Evolutionary conservation across 1,140 invertebrate genomes (phyloP).

Genomic region (Apis dorsata): DNA sequence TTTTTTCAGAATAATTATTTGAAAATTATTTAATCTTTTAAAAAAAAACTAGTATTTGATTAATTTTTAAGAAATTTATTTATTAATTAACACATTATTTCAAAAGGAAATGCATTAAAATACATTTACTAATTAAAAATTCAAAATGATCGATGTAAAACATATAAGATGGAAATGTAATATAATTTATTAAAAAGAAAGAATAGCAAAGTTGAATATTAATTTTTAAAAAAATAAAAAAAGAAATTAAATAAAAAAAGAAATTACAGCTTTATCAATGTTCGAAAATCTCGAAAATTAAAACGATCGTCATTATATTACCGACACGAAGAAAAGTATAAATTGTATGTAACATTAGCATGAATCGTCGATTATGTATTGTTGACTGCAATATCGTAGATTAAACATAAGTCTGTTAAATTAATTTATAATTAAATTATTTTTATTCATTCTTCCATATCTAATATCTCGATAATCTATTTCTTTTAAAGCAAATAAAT

Average conservation of each 20-base stretch:
- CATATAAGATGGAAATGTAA: slow-evolving; percentile 12
- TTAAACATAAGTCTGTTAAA: slow-evolving; percentile 55
- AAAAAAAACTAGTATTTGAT: neutral
- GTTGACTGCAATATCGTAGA: slow-evolving; percentile 53
- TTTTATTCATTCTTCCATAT: slow-evolving; percentile 35
- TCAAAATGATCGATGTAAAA: neutral
- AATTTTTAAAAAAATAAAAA: slow-evolving; percentile 5
- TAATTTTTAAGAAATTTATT: neutral
- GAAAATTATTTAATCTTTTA: neutral
- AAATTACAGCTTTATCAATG: neutral
- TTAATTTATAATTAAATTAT: slow-evolving; percentile 67
- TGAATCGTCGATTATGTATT: slow-evolving; percentile 43
- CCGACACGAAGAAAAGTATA: slow-evolving; percentile 3
- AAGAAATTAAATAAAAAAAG: neutral
- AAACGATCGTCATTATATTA: slow-evolving; percentile 29
- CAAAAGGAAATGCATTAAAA: neutral
- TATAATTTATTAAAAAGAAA: slow-evolving; percentile 17
- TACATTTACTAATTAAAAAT: neutral
- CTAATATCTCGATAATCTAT: neutral
- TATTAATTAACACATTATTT: neutral
- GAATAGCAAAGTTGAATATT: neutral
- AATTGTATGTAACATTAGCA: slow-evolving; percentile 44
- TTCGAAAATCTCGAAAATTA: slow-evolving; percentile 6
- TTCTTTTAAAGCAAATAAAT: neutral
- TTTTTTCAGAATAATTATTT: neutral